Evolutionary conservation across 1,140 invertebrate species (phyloP).

Genomic region (honey bee (Apis mellifera)): Amel_HAv3.1 CM009944.2:6738501-6739000

Average conservation of each 20-base stretch:
- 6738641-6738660: neutral
- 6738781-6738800: constrained; percentile 35
- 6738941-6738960: neutral
- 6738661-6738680: constrained; percentile 11
- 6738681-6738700: neutral
- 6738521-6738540: constrained; percentile 76
- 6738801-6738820: neutral
- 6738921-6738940: neutral
- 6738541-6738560: constrained; percentile 71
- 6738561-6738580: constrained; percentile 62
- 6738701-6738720: constrained; percentile 4
- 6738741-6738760: constrained; percentile 11
- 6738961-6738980: neutral
- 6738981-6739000: neutral
- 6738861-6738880: neutral
- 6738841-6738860: neutral
- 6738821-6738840: constrained; percentile 6
- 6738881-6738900: no score
- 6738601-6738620: constrained; percentile 58
- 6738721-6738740: neutral
- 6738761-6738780: constrained; percentile 19
- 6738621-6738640: neutral
- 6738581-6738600: constrained; percentile 63
- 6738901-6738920: neutral
- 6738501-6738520: constrained; percentile 72